Base-by-base conservation (phyloP, 2,113 vertebrate genomes). In the Lasiurus cinereus region DNA sequence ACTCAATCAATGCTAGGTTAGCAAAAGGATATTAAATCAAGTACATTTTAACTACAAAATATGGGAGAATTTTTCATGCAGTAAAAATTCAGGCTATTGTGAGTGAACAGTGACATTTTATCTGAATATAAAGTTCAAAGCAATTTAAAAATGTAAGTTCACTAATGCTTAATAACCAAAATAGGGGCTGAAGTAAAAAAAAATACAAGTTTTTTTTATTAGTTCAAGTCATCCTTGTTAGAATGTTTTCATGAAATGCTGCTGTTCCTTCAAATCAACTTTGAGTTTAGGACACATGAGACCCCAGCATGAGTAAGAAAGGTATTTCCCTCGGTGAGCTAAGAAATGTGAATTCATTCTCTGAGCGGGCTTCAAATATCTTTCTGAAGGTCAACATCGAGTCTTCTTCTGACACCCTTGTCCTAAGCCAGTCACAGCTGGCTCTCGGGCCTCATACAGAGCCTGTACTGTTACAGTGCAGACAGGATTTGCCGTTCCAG, bases 1-100 rank as follows among this genome's bases (percentile, higher is more conserved):
- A 43, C 43, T 70, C 77, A 59, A 46, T 36, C 24, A 46, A 70
- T 54, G 19, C 6, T 24, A 91, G 16, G 27, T 46, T 31, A 93
- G 62, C 24, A 86, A 83, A 89, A 31, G 21, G 6, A 76, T 83
- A 67, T 62, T 54, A 64, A 83, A 86, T 83, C 46, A 70, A 97
- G 74, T 6, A 72, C 88, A 74, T 83, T 83, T 85, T 80, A 93
- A 82, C 3, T n/a, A 39, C 6, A 73, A 78, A 73, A 13, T 48
- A 66, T 13, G 16, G n/a, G 19, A 86, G 9, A 74, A 19, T 46
- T 87, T 79, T 94, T 77, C 73, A 73, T 4, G 27, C 4, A 89
- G 31, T 31, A 80, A 74, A 82, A 87, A 86, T 36, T 16, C 13
- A 48, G 62, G 69, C 39, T 50, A 8, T 70, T 88, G 43, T 83